These are phyloP conservation scores for Hirudinaria manillensis DNA, from an alignment of 2,888 invertebrate species.

Conservation along the genomic window DNA sequence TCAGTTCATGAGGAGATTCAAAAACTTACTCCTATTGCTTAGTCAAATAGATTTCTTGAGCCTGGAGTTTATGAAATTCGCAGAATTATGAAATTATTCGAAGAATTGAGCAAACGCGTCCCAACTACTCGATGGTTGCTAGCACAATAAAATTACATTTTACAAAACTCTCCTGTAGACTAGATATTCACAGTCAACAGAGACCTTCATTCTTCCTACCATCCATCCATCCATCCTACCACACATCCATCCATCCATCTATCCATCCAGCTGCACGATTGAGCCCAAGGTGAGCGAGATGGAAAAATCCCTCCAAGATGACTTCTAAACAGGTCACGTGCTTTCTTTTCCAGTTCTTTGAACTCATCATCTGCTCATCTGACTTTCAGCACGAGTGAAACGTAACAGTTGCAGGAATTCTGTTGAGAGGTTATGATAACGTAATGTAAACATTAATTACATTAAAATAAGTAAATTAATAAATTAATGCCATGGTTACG, in stretches of 20 bases:
- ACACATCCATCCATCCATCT: too few species aligned
- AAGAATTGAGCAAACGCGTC: constrained; percentile 4
- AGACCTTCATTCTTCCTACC: too few species aligned
- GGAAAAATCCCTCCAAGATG: too few species aligned
- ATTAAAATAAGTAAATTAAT: background rate
- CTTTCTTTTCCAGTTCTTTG: background rate
- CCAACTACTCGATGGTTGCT: too few species aligned
- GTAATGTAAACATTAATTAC: background rate
- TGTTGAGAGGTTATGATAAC: background rate
- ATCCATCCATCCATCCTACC: too few species aligned
- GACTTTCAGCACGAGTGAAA: constrained; percentile 2
- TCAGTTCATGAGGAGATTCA: constrained; percentile 3
- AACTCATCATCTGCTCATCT: background rate
- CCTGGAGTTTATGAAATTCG: constrained; percentile 1
- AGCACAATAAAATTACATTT: too few species aligned
- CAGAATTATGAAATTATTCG: constrained; percentile 1
- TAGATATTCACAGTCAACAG: too few species aligned
- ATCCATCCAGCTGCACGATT: too few species aligned
- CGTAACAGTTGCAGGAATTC: constrained; percentile 13
- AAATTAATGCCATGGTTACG: background rate
- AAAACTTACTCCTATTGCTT: constrained; percentile 14
- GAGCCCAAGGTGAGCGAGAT: too few species aligned
- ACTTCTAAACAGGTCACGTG: too few species aligned
- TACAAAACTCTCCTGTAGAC: too few species aligned
- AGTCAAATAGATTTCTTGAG: constrained; percentile 5